phyloP scores from a whole-genome alignment of 1,140 invertebrate species.

The Teleogryllus occipitalis region DNA sequence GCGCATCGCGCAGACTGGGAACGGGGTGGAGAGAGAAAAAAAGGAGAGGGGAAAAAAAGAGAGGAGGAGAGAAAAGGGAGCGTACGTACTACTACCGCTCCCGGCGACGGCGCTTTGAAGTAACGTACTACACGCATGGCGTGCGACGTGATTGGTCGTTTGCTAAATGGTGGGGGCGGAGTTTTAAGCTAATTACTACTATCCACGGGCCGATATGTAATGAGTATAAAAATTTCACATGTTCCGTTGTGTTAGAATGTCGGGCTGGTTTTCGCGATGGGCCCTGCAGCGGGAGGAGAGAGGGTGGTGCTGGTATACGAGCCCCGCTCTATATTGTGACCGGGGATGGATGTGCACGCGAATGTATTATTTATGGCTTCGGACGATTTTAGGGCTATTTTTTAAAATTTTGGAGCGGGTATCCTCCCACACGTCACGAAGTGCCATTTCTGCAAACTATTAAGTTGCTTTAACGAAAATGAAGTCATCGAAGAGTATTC shows the following conservation, averaged over 20 bases:
- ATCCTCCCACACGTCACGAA: background rate
- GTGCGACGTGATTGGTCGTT: slow-evolving; percentile 3
- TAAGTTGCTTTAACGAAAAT: background rate
- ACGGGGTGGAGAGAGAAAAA: background rate
- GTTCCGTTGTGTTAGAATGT: background rate
- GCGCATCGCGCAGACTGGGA: background rate
- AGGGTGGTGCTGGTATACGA: background rate
- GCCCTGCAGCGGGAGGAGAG: background rate
- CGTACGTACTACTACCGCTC: background rate
- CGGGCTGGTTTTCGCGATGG: background rate
- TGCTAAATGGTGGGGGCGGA: slow-evolving; percentile 2
- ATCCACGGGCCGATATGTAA: background rate
- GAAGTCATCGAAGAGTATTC: background rate
- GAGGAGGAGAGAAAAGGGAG: background rate
- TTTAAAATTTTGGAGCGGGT: background rate
- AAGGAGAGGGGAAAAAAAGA: background rate
- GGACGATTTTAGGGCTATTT: background rate
- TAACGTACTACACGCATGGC: background rate
- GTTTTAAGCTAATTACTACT: slow-evolving; percentile 5
- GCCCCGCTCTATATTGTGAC: background rate
- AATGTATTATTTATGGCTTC: background rate
- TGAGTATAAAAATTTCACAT: slow-evolving; percentile 6
- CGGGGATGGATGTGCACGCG: background rate
- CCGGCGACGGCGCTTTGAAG: background rate
- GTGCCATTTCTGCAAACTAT: background rate